phyloP scores from a whole-genome alignment of 2,797 vertebrate species.

The Crax fasciolata region DNA sequence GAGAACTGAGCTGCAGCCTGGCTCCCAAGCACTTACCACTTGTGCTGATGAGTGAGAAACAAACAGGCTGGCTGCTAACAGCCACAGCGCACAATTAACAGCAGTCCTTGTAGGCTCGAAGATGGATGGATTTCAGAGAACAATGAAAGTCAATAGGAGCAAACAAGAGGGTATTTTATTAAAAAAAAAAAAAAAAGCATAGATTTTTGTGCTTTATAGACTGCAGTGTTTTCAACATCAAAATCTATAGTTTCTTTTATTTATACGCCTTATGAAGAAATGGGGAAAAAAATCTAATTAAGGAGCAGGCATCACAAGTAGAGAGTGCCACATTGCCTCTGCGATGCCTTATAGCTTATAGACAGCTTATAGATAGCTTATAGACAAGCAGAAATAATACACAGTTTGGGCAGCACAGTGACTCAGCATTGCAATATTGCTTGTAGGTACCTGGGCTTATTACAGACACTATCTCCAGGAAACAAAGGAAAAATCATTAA shows the following conservation, averaged over 20 bases:
- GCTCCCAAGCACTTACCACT: not conserved
- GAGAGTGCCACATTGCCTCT: not conserved
- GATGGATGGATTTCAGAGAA: not conserved
- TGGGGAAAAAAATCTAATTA: not conserved
- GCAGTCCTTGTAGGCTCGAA: not conserved
- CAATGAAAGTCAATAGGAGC: not conserved
- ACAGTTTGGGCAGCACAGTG: not conserved
- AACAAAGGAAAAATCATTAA: not conserved
- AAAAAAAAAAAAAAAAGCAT: not conserved
- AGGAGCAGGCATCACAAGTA: not conserved
- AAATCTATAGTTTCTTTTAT: not conserved
- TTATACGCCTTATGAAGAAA: not conserved
- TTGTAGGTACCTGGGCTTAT: not conserved
- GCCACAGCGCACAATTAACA: not conserved
- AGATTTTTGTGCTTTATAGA: not conserved
- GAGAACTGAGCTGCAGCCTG: not conserved
- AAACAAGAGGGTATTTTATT: not conserved
- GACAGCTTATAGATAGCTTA: not conserved
- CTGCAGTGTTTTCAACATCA: not conserved
- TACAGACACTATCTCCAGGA: not conserved
- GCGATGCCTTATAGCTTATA: not conserved
- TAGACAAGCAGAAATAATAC: not conserved
- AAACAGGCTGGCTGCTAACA: not conserved
- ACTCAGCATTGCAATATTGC: not conserved
- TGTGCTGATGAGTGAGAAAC: not conserved